Percentiles rank a stretch among this genome's conserved stretches.
These are phyloP conservation scores for Dendroctonus ponderosae DNA, from an alignment of 1,140 invertebrate species.

Conservation along the genomic window DNA sequence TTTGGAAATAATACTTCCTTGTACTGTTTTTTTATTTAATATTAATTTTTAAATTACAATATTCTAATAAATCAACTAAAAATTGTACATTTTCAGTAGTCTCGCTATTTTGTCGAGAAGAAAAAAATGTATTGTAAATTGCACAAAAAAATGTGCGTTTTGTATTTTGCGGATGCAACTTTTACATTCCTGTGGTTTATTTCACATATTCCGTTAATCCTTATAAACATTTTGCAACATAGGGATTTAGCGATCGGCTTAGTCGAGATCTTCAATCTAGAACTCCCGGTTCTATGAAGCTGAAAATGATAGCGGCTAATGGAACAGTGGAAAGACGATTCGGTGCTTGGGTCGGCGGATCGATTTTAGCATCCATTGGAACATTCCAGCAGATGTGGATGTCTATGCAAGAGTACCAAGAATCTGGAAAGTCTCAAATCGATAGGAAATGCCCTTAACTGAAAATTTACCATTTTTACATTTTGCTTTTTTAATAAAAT, in stretches of 20 bases:
- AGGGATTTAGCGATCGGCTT: conserved; percentile 83
- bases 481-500: no score
- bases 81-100: no score
- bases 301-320: conserved; percentile 84
- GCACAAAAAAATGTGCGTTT: no score
- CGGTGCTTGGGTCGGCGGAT: conserved; percentile 95
- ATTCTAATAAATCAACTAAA: no score
- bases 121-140: no score
- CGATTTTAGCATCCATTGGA: conserved; percentile 90
- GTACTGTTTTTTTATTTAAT: no score
- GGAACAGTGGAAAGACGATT: conserved; percentile 82
- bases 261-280: conserved; percentile 86
- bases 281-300: conserved; percentile 82
- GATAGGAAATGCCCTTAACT: conserved; percentile 86
- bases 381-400: conserved; percentile 99
- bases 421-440: conserved; percentile 87
- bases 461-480: no score
- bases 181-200: background rate
- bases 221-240: conserved; percentile 15
- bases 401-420: conserved; percentile 94
- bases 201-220: background rate
- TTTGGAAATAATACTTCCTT: no score
- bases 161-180: no score
- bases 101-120: no score
- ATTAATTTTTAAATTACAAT: no score